phyloP scores from a whole-genome alignment of 2,888 invertebrate genomes.

The Anarsia innoxiella region DNA sequence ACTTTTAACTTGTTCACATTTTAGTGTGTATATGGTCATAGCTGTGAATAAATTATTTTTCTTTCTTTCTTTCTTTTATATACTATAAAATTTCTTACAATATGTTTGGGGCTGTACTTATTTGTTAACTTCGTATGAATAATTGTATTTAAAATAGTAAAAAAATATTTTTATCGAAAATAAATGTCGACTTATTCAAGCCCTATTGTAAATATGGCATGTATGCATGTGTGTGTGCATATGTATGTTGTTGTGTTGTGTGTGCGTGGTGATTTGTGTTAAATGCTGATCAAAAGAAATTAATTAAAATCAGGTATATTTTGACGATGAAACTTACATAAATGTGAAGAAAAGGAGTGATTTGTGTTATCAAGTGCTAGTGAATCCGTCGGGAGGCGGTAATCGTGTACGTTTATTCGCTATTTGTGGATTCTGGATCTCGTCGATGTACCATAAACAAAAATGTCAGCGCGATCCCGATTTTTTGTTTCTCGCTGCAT shows the following conservation, averaged over 20 bases:
- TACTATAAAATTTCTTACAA: no score
- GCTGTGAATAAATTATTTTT: no score
- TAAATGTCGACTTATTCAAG: slow-evolving; percentile 10
- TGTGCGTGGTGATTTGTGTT: slow-evolving; percentile 77
- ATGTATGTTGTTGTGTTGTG: slow-evolving; percentile 73
- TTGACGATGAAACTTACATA: slow-evolving; percentile 69
- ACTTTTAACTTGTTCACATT: no score
- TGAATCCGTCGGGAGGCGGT: slow-evolving; percentile 73
- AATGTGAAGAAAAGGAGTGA: slow-evolving; percentile 67
- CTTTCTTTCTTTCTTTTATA: no score
- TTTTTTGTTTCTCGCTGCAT: slow-evolving; percentile 75
- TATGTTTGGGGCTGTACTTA: no score
- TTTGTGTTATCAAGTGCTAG: slow-evolving; percentile 71
- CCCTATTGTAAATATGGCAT: slow-evolving; percentile 18
- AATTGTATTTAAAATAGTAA: no score
- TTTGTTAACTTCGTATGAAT: no score
- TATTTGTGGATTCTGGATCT: slow-evolving; percentile 74
- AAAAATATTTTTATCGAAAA: no score
- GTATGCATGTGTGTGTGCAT: slow-evolving; percentile 33
- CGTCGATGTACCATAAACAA: slow-evolving; percentile 76
- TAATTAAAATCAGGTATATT: slow-evolving; percentile 61
- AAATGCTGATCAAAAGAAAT: slow-evolving; percentile 72
- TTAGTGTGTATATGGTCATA: no score
- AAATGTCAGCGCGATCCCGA: slow-evolving; percentile 75
- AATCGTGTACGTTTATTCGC: slow-evolving; percentile 73